Base-by-base conservation (phyloP, 2,113 vertebrate genomes). In the Chloebia gouldiae region DNA sequence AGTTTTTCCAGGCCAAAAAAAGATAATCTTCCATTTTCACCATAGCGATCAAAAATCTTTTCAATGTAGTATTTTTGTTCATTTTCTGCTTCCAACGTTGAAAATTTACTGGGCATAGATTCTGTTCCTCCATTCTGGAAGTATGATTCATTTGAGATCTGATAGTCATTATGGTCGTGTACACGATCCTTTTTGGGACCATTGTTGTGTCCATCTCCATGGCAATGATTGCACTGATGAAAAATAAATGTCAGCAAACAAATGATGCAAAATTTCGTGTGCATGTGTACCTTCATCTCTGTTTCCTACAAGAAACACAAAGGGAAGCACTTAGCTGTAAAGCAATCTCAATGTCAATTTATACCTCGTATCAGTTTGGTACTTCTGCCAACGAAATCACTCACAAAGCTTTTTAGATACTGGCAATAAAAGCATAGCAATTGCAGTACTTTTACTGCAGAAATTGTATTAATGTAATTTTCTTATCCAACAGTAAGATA, bases 181-280 rank as follows among this genome's bases (percentile, higher is more conserved):
- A 68, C 88, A 18, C 89, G 96, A 40, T 97, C 91, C 61, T 91
- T 88, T 73, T 98, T 83, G 40, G 64, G 84, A 40, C 95, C 95
- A 27, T 79, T 97, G 90, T 98, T 98, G 73, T 98, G 98, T 13
- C 94, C 97, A 69, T 98, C 98, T 83, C 94, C 98, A 81, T 99
- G 98, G 96, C 99, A 99, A 87, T 98, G 99, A 97, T 97, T 98
- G 97, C 98, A 99, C 73, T 99, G 99, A 96, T 99, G 98, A 96
- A 99, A 99, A 93, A 99, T 93, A 97, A 99, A 98, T 66, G 99
- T 99, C 98, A 99, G 97, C 97, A 99, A 98, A 96, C 99, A 99
- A 97, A 99, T 98, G 98, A 99, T 98, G 97, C 99, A 99, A 97
- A 99, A 99, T 97, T 98, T 99, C 87, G 99, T 99, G 98, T 99